These are phyloP conservation scores for Phortica magna DNA, from an alignment of 2,888 invertebrate genomes.

Conservation along the genomic window DNA sequence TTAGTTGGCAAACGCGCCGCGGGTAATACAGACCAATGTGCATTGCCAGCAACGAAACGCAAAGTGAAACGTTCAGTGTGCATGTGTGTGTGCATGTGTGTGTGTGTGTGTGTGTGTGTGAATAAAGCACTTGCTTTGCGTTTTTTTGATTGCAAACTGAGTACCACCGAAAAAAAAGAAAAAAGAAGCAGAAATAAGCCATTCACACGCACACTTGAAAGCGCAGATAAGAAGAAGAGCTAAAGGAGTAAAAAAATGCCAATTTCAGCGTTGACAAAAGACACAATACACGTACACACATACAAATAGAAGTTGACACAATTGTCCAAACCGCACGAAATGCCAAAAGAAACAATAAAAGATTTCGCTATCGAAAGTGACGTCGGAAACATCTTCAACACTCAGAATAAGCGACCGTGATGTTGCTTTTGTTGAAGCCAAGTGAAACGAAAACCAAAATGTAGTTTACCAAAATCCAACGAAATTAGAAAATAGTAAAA, in stretches of 20 bases:
- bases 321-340: slow-evolving; percentile 14
- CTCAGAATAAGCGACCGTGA: background rate
- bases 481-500: background rate
- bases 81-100: background rate
- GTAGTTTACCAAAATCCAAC: background rate
- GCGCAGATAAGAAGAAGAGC: background rate
- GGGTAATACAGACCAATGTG: too few species aligned
- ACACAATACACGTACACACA: background rate
- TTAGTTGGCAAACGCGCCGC: background rate
- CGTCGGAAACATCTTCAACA: background rate
- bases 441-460: background rate
- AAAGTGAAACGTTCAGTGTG: background rate
- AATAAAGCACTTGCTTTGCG: background rate
- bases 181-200: background rate
- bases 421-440: background rate
- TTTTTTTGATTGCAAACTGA: slow-evolving; percentile 25
- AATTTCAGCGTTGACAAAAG: slow-evolving; percentile 23
- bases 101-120: slow-evolving; percentile 5
- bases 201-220: background rate
- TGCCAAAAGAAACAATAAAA: slow-evolving; percentile 16
- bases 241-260: slow-evolving; percentile 24
- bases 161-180: background rate
- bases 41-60: background rate
- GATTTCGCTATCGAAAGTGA: background rate
- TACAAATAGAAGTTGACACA: background rate